A percentile compares a stretch with the other conserved stretches of the same genome.
These are phyloP conservation scores for Larimichthys polyactis DNA, from an alignment of 2,113 vertebrate species.

Conservation along the genomic window DNA sequence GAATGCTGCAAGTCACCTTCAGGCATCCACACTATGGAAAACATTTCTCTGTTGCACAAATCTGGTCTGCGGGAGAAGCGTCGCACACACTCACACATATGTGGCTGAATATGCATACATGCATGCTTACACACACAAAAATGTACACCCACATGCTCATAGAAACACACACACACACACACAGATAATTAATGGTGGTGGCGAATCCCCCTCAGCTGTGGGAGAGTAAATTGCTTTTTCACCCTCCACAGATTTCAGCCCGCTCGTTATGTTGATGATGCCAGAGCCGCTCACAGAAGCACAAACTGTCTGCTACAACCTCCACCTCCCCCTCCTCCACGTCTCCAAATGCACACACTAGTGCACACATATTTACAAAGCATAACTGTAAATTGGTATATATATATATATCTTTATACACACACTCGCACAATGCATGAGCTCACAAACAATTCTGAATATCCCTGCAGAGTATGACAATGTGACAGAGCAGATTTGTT, in stretches of 20 bases:
- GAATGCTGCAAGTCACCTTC: slow-evolving; percentile 68
- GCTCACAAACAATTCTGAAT: slow-evolving; percentile 40
- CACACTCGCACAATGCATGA: slow-evolving; percentile 32
- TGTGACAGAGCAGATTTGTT: slow-evolving; percentile 24
- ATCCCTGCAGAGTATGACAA: slow-evolving; percentile 8
- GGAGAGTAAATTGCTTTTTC: slow-evolving; percentile 86
- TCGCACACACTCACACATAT: slow-evolving; percentile 3
- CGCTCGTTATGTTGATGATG: slow-evolving; percentile 83
- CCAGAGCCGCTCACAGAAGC: slow-evolving; percentile 74
- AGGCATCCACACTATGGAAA: slow-evolving; percentile 34
- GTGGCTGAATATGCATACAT: slow-evolving; percentile 11
- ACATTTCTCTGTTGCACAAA: slow-evolving; percentile 15
- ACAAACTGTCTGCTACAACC: slow-evolving; percentile 73
- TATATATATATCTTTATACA: neutral
- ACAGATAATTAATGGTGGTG: slow-evolving; percentile 81
- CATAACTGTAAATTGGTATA: slow-evolving; percentile 36
- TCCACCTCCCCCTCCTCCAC: slow-evolving; percentile 1
- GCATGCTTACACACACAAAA: neutral
- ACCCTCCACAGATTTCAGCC: slow-evolving; percentile 83
- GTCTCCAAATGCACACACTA: slow-evolving; percentile 50
- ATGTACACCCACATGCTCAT: neutral
- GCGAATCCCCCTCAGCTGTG: slow-evolving; percentile 82
- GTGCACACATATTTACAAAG: slow-evolving; percentile 48
- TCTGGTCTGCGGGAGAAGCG: neutral
- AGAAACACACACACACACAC: slow-evolving; percentile 42